Conservation (phyloP, 64 coral and sea anemone genomes). For the Pachyseris speciosa region DNA sequence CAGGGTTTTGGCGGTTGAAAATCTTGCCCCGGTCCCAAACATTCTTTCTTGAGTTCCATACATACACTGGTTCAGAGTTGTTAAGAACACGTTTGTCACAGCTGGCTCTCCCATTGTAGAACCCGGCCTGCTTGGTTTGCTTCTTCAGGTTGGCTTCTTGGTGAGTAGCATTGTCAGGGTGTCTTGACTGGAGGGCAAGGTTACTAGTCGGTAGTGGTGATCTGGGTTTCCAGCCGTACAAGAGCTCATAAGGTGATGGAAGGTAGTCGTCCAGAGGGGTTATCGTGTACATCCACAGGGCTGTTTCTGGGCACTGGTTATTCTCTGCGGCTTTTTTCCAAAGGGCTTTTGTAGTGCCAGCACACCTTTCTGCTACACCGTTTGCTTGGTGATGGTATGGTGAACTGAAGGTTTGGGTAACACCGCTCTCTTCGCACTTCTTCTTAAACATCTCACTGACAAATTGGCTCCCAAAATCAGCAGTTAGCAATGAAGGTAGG, state of each 20-base stretch:
- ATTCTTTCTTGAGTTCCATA: constrained; percentile 49
- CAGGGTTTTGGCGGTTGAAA: constrained; percentile 41
- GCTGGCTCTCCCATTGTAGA: constrained; percentile 41
- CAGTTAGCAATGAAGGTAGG: constrained; percentile 30
- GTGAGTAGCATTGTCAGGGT: constrained; percentile 22
- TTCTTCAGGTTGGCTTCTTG: no score
- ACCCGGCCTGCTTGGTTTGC: constrained; percentile 49
- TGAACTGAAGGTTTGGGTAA: constrained; percentile 63
- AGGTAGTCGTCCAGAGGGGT: constrained; percentile 56
- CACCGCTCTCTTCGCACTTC: constrained; percentile 60
- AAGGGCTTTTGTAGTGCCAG: constrained; percentile 53
- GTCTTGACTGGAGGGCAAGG: constrained; percentile 8
- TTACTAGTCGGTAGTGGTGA: constrained; percentile 41
- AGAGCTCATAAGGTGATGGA: constrained; percentile 71
- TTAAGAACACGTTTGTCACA: constrained; percentile 11
- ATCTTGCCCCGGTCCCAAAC: constrained; percentile 42
- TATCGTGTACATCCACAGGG: constrained; percentile 76
- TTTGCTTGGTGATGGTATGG: constrained; percentile 80
- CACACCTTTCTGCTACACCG: constrained; percentile 37
- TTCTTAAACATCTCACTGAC: constrained; percentile 50
- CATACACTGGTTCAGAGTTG: constrained; percentile 27
- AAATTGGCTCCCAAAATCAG: constrained; percentile 72
- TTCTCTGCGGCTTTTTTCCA: constrained; percentile 62
- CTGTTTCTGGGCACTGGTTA: constrained; percentile 56
- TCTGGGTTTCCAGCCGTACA: constrained; percentile 62